Evolutionary conservation across 2,797 vertebrate genomes (phyloP), one percentile per base, ranked within the genome.

Genomic region (Erithacus rubecula): DNA sequence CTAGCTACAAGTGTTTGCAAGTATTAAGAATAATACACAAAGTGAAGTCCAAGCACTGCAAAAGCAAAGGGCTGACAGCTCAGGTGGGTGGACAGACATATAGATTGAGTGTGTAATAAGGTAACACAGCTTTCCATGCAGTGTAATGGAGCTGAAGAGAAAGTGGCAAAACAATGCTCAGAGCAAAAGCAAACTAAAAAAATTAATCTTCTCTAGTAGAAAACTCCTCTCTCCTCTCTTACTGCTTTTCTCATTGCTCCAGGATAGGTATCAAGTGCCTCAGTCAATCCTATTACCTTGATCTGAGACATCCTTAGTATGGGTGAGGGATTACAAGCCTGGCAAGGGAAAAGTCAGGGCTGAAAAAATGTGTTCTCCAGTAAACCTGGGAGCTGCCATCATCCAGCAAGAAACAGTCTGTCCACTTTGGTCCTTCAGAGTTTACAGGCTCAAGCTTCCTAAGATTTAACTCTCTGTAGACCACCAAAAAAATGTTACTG

Each of bases 11-110:
- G 88, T 62, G 34, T 72, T 94, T 80, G 58, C 22, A 51, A 89
- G 43, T 58, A 85, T 95, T 89, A 89, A 69, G 74, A 95, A 91
- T 84, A 74, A 91, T 46, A 91, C 71, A 90, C n/a, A 62, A 86
- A 78, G 23, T 79, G 58, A 85, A 90, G 72, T 71, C 78, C 69
- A 70, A 58, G 32, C 3, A 15, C 30, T 89, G 41, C 64, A 87
- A 87, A 90, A 78, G 51, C 83, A 85, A 75, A 88, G 56, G 60
- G 58, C 47, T 83, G 79, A 39, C 82, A 89, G 71, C 27, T 87
- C 21, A 49, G 58, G 36, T 19, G 24, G 37, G 56, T 83, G 84
- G 56, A 90, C 15, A 90, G 37, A 11, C 47, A 95, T 14, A 87
- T 5, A 90, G 44, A 90, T 30, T 39, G 55, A 59, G 44, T 78